Percentiles rank a stretch among this genome's conserved stretches.
These are phyloP conservation scores for Stenolophus ochropezus DNA, from an alignment of 2,888 invertebrate species.

Conservation along the genomic window DNA sequence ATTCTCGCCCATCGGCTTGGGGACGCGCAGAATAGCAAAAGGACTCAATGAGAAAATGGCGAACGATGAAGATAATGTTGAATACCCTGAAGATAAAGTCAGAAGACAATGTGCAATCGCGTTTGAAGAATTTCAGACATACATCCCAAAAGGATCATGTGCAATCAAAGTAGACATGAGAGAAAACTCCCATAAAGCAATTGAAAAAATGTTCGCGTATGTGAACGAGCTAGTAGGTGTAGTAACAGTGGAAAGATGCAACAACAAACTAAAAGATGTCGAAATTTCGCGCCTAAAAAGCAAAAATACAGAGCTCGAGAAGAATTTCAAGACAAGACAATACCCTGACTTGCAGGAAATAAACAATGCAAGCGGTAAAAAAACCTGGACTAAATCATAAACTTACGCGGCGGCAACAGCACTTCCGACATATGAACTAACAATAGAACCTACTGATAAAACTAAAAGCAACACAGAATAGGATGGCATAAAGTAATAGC, in stretches of 20 bases:
- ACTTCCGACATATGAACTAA: neutral
- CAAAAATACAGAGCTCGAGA: neutral
- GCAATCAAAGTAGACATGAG: neutral
- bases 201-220: neutral
- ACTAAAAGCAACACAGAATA: too few relatives aligned
- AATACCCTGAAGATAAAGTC: neutral
- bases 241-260: neutral
- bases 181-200: neutral
- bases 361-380: too few relatives aligned
- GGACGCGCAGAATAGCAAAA: too few relatives aligned
- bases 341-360: too few relatives aligned
- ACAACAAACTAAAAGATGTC: constrained; percentile 6
- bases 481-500: neutral
- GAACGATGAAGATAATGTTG: too few relatives aligned
- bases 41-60: too few relatives aligned
- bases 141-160: neutral
- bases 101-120: neutral
- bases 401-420: neutral
- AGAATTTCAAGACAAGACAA: neutral
- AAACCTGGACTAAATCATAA: too few relatives aligned
- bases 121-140: neutral
- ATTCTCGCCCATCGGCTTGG: too few relatives aligned
- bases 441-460: too few relatives aligned
- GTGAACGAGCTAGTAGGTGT: neutral
- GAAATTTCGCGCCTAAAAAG: neutral